phyloP scores from a whole-genome alignment of 2,888 invertebrate species.

The Carpatolechia fugitivella region DNA sequence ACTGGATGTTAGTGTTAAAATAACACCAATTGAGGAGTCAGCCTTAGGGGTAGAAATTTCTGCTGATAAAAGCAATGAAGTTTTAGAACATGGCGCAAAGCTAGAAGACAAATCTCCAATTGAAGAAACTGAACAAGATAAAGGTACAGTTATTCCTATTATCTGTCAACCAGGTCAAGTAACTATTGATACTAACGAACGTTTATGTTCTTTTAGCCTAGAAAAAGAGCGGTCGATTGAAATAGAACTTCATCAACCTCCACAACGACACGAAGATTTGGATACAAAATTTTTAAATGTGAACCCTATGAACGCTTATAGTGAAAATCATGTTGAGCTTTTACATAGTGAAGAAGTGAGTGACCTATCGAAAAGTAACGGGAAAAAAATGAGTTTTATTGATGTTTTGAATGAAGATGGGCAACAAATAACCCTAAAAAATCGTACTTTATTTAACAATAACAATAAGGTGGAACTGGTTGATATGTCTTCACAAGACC shows the following conservation, averaged over 20 bases:
- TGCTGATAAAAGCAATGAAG: neutral
- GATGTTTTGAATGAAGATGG: too few relatives aligned
- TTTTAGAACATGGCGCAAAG: neutral
- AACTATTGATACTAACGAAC: neutral
- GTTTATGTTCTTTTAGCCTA: constrained; percentile 12
- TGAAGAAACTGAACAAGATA: neutral
- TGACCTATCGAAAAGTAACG: too few relatives aligned
- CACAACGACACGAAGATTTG: neutral
- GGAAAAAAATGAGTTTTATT: too few relatives aligned
- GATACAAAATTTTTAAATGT: neutral
- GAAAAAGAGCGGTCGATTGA: constrained; percentile 3
- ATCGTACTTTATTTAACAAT: too few relatives aligned
- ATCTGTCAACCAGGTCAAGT: neutral
- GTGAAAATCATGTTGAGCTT: too few relatives aligned
- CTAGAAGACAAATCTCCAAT: neutral
- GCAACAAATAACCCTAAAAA: too few relatives aligned
- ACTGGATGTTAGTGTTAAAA: too few relatives aligned
- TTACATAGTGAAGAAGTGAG: too few relatives aligned
- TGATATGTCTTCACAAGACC: constrained; percentile 1
- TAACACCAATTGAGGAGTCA: neutral
- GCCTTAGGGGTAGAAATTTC: too few relatives aligned
- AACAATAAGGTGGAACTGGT: constrained; percentile 6
- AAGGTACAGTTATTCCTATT: constrained; percentile 7
- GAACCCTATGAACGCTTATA: neutral
- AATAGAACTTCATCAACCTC: neutral